These are phyloP conservation scores for Sinocyclocheilus anshuiensis DNA, from an alignment of 2,113 vertebrate genomes.

Conservation along the genomic window DNA sequence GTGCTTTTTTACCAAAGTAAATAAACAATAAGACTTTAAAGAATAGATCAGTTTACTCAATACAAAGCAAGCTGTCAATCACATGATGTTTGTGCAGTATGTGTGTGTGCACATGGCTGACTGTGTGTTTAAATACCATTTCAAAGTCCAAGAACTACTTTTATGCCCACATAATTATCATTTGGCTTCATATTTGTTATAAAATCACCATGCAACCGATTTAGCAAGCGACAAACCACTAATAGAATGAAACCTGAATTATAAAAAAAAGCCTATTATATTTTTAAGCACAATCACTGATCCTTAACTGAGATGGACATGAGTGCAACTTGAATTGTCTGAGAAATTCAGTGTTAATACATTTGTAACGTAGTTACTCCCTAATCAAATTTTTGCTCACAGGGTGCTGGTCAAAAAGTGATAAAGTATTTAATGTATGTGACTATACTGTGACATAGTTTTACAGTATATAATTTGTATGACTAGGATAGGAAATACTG, in stretches of 20 bases:
- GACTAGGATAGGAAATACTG: background rate
- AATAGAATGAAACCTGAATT: background rate
- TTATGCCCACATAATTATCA: background rate
- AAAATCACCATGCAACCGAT: background rate
- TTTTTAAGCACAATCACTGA: background rate
- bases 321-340: background rate
- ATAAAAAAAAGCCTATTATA: background rate
- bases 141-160: background rate
- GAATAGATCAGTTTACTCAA: background rate
- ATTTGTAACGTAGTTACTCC: constrained; percentile 53
- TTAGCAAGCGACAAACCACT: background rate
- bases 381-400: constrained; percentile 71
- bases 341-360: constrained; percentile 4
- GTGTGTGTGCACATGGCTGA: background rate
- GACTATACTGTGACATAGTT: background rate
- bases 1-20: background rate
- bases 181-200: background rate
- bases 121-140: background rate
- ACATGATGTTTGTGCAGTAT: background rate
- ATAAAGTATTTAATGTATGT: constrained; percentile 44
- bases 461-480: background rate
- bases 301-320: background rate
- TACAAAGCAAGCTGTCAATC: constrained; percentile 14
- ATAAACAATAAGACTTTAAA: background rate
- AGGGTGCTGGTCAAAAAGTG: constrained; percentile 53